phyloP scores from a whole-genome alignment of 2,888 invertebrate genomes.

The Arenicola marina region DNA sequence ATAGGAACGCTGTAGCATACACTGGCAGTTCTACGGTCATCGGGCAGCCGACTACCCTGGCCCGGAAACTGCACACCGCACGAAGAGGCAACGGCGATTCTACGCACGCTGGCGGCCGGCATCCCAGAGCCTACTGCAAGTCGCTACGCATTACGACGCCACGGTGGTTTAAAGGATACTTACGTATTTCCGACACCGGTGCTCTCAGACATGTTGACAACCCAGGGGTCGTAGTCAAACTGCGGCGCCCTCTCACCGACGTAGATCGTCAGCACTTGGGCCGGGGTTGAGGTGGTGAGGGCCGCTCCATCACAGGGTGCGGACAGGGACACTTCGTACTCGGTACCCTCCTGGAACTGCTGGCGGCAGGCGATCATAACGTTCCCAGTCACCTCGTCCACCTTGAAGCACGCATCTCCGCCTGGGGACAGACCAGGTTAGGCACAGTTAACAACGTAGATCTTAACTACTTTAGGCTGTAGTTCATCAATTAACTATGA shows the following conservation, averaged over 20 bases:
- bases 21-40: too few species aligned
- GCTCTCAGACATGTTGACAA: not conserved
- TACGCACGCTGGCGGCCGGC: too few species aligned
- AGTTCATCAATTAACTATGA: too few species aligned
- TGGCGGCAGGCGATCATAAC: conserved; percentile 7
- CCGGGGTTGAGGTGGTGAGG: conserved; percentile 8
- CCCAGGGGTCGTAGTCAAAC: conserved; percentile 11
- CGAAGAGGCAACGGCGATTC: too few species aligned
- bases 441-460: too few species aligned
- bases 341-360: conserved; percentile 2
- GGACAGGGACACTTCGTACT: conserved; percentile 19
- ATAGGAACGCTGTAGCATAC: too few species aligned
- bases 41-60: too few species aligned
- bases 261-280: conserved; percentile 16
- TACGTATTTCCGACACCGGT: not conserved
- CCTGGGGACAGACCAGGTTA: conserved; percentile 3
- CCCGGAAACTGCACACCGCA: too few species aligned
- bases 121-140: too few species aligned
- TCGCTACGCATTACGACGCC: too few species aligned
- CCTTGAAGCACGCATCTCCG: conserved; percentile 16
- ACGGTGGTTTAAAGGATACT: too few species aligned
- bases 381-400: conserved; percentile 18
- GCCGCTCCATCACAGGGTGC: conserved; percentile 16
- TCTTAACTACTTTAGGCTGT: too few species aligned
- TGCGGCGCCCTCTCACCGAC: conserved; percentile 15